phyloP scores from a whole-genome alignment of 2,797 vertebrate species.

The Scomberomorus guttatus region DNA sequence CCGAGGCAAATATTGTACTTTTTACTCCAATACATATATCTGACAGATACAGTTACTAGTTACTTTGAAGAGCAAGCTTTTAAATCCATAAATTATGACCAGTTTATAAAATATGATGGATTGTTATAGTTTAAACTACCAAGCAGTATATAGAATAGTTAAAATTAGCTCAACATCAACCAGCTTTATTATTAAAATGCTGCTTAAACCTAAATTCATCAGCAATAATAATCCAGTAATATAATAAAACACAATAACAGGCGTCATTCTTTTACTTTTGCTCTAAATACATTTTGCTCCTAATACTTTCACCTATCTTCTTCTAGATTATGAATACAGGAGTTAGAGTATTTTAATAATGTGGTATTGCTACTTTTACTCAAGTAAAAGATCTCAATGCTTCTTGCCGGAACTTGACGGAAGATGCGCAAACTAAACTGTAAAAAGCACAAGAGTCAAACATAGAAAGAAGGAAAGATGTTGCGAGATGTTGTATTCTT shows the following conservation, averaged over 20 bases:
- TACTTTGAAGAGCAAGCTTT: neutral
- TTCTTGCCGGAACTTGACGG: no score
- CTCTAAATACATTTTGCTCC: no score
- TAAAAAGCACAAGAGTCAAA: neutral
- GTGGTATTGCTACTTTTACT: neutral
- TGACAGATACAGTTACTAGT: neutral
- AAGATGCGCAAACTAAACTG: conserved; percentile 9
- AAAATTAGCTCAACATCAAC: neutral
- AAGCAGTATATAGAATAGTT: neutral
- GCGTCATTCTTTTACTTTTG: neutral
- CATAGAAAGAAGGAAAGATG: neutral
- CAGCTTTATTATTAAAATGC: neutral
- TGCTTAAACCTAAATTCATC: neutral
- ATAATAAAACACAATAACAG: neutral
- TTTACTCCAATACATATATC: neutral
- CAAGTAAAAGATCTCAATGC: neutral
- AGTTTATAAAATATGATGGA: neutral
- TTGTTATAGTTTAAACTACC: neutral
- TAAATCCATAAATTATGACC: neutral
- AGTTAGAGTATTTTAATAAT: neutral
- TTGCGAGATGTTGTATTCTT: neutral
- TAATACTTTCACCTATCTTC: no score
- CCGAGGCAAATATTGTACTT: neutral
- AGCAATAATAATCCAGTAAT: conserved; percentile 1
- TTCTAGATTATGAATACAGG: no score